Conservation (phyloP, 2,113 vertebrate species). For the Cairina moschata region DNA sequence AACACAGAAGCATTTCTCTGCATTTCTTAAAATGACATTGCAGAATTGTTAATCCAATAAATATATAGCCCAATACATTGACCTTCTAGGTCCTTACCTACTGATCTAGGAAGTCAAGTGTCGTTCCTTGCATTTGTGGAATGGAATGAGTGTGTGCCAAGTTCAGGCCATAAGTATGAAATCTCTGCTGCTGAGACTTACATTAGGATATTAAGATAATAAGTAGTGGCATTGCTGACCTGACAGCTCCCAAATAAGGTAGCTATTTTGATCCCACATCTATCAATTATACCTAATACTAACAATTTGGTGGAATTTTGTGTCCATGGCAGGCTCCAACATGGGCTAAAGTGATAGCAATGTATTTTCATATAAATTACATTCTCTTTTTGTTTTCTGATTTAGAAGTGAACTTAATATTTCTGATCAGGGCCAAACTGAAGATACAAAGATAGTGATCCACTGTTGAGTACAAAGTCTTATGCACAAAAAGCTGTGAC, state of each 20-base stretch:
- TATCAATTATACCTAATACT: background rate
- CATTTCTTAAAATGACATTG: slow-evolving; percentile 27
- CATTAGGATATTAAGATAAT: background rate
- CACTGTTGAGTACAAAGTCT: background rate
- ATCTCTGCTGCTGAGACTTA: background rate
- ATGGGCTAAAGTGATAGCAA: background rate
- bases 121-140: background rate
- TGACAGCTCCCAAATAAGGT: background rate
- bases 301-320: background rate
- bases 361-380: background rate
- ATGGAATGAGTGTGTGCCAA: background rate
- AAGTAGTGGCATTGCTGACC: background rate
- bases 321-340: background rate
- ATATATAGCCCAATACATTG: background rate
- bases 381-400: background rate
- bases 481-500: background rate
- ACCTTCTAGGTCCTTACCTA: background rate
- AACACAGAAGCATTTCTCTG: background rate
- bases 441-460: background rate
- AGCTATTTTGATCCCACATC: background rate
- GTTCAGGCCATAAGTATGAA: background rate
- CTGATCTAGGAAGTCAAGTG: background rate
- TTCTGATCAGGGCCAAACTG: background rate
- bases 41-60: slow-evolving; percentile 31
- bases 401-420: background rate